Percentiles rank a stretch among this genome's conserved stretches.
phyloP scores from a whole-genome alignment of 2,113 vertebrate genomes.

The Scartelaos histophorus region DNA sequence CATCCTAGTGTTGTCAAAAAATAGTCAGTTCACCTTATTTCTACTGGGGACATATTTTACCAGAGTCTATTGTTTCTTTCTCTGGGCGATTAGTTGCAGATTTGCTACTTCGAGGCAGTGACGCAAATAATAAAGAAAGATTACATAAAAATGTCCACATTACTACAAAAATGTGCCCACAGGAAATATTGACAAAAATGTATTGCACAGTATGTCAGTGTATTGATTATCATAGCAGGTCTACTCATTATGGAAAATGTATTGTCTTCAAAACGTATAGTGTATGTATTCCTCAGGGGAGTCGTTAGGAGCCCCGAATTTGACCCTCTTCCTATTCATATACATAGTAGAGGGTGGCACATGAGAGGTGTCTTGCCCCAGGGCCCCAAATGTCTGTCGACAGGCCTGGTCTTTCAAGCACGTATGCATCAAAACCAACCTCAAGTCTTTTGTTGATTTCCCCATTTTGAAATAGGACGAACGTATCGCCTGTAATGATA shows the following conservation, averaged over 20 bases:
- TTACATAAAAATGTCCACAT: too few relatives aligned
- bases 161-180: too few relatives aligned
- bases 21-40: background rate
- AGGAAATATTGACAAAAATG: too few relatives aligned
- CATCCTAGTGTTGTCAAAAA: background rate
- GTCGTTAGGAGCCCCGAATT: too few relatives aligned
- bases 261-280: background rate
- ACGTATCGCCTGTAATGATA: conserved; percentile 17
- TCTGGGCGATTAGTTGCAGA: background rate
- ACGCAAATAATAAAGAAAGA: too few relatives aligned
- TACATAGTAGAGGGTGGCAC: too few relatives aligned
- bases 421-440: background rate
- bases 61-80: background rate
- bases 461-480: conserved; percentile 17
- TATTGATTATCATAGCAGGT: too few relatives aligned
- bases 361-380: too few relatives aligned
- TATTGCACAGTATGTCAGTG: too few relatives aligned
- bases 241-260: background rate
- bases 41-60: background rate
- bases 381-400: too few relatives aligned
- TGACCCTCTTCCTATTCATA: too few relatives aligned
- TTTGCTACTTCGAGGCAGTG: background rate
- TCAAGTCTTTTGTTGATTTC: conserved; percentile 2
- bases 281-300: background rate
- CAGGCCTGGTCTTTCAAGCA: background rate